phyloP scores from a whole-genome alignment of 2,113 vertebrate genomes.

The Hyla sarda region DNA sequence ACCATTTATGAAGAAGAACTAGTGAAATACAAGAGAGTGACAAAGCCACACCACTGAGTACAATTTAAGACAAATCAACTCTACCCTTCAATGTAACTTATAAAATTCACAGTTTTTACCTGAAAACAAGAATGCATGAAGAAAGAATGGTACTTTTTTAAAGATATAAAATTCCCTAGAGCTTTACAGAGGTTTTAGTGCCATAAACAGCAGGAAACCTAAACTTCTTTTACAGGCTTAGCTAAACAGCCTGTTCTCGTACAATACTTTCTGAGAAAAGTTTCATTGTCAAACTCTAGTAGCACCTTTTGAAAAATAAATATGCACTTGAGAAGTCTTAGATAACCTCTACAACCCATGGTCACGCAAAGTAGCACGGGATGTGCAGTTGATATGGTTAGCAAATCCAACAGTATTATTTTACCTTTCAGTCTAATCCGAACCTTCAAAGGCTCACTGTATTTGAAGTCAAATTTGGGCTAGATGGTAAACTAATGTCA shows the following conservation, averaged over 20 bases:
- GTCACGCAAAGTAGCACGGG: background rate
- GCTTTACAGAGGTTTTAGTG: background rate
- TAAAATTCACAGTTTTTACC: background rate
- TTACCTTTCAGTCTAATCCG: too few species aligned
- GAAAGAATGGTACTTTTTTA: background rate
- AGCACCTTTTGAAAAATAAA: background rate
- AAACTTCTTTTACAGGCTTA: background rate
- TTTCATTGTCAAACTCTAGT: background rate
- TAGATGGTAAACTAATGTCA: too few species aligned
- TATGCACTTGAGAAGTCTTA: background rate
- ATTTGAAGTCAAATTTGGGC: too few species aligned
- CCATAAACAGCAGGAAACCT: background rate
- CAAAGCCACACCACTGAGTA: background rate
- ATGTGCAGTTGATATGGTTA: background rate
- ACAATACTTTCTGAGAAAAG: background rate
- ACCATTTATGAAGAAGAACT: background rate
- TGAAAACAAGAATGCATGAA: background rate
- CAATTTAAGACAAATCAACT: background rate
- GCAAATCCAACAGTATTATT: too few species aligned
- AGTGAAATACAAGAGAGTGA: background rate
- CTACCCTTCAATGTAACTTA: background rate
- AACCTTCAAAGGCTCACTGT: too few species aligned
- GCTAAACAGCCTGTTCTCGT: background rate
- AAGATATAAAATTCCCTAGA: background rate
- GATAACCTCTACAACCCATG: background rate